Evolutionary conservation across 2,797 vertebrate genomes (phyloP).

Genomic region (Gadopsis bispinosus): DNA sequence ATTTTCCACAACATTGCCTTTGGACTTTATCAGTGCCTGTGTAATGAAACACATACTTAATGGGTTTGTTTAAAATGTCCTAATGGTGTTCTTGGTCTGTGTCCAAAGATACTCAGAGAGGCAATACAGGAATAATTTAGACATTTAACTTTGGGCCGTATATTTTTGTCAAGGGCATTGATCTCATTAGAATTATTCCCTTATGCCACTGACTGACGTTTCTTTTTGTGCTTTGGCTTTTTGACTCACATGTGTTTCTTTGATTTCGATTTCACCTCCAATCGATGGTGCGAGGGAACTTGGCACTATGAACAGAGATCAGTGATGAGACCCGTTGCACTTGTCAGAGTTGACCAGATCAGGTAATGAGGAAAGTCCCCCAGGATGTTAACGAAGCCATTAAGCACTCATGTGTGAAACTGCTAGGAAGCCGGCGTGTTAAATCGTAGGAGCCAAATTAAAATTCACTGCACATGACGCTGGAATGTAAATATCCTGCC

Average conservation of each 20-base stretch:
- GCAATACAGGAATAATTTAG: slow-evolving; percentile 77
- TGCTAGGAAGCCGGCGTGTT: slow-evolving; percentile 64
- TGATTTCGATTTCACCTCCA: slow-evolving; percentile 66
- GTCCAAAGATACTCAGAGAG: slow-evolving; percentile 78
- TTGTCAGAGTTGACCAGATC: slow-evolving; percentile 81
- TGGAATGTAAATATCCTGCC: slow-evolving; percentile 82
- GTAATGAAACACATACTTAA: slow-evolving; percentile 77
- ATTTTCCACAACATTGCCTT: slow-evolving; percentile 49
- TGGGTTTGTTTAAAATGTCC: slow-evolving; percentile 81
- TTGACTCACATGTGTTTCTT: slow-evolving; percentile 69
- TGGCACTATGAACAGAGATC: slow-evolving; percentile 69
- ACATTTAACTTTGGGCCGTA: slow-evolving; percentile 74
- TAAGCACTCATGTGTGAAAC: slow-evolving; percentile 76
- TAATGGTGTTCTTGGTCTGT: slow-evolving; percentile 85
- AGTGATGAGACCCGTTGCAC: slow-evolving; percentile 74
- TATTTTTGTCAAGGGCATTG: slow-evolving; percentile 79
- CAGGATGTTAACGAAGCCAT: slow-evolving; percentile 77
- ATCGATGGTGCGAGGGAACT: slow-evolving; percentile 52
- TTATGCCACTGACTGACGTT: slow-evolving; percentile 50
- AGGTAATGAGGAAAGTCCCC: slow-evolving; percentile 79
- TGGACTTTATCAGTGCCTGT: slow-evolving; percentile 64
- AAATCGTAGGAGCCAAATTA: slow-evolving; percentile 73
- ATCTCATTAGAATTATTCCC: slow-evolving; percentile 78
- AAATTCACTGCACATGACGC: slow-evolving; percentile 73
- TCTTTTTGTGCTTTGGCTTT: slow-evolving; percentile 62